Conservation (phyloP, 2,113 vertebrate species). For the Osmerus eperlanus region DNA sequence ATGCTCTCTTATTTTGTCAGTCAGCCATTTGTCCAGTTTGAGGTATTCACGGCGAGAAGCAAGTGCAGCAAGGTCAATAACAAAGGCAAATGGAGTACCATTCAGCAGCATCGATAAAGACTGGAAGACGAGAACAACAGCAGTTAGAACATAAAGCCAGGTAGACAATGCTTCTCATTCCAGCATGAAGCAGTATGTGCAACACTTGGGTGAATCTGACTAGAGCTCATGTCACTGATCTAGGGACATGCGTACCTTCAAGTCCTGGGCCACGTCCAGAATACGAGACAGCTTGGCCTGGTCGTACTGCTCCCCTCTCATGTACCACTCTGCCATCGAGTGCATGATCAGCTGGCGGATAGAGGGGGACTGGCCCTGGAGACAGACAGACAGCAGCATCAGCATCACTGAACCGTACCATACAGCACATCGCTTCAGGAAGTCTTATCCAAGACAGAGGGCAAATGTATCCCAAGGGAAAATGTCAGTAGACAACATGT, state of each 20-base stretch:
- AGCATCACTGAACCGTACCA: background rate
- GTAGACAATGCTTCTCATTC: too few relatives aligned
- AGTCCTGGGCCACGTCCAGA: constrained; percentile 97
- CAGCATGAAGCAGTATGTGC: too few relatives aligned
- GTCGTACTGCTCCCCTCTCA: constrained; percentile 98
- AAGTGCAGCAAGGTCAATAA: constrained; percentile 99
- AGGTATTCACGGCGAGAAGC: constrained; percentile 99
- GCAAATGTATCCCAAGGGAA: too few relatives aligned
- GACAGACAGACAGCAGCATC: constrained; percentile 3
- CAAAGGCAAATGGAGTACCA: constrained; percentile 99
- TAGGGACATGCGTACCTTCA: constrained; percentile 80
- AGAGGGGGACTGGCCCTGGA: constrained; percentile 95
- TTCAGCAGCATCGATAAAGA: constrained; percentile 99
- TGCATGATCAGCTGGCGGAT: constrained; percentile 99
- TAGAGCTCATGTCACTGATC: background rate
- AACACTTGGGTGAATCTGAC: too few relatives aligned
- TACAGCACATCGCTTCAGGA: background rate
- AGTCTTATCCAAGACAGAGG: background rate
- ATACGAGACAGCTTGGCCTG: constrained; percentile 97
- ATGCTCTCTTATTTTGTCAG: constrained; percentile 98
- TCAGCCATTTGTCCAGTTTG: constrained; percentile 99
- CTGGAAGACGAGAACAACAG: constrained; percentile 61
- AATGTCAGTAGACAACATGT: too few relatives aligned
- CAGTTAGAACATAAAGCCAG: background rate
- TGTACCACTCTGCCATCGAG: constrained; percentile 99